phyloP scores from a whole-genome alignment of 2,113 vertebrate genomes.

The Oreamnos americanus region DNA sequence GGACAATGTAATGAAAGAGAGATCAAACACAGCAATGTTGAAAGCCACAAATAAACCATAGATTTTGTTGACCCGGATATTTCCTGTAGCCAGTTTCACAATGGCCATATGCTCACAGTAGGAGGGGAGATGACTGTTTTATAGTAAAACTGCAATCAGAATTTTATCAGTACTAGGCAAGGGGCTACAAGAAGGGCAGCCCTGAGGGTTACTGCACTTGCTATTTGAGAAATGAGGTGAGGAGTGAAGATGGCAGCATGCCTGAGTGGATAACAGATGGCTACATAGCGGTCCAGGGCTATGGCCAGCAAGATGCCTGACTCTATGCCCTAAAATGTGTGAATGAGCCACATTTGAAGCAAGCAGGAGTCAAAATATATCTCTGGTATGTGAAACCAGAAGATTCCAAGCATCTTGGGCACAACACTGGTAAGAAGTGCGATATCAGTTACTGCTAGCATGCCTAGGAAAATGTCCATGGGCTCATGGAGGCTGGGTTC shows the following conservation, averaged over 20 bases:
- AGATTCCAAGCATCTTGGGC: background rate
- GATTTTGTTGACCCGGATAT: background rate
- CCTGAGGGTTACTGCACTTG: background rate
- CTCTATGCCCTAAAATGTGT: background rate
- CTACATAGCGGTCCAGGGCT: conserved; percentile 34
- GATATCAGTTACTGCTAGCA: background rate
- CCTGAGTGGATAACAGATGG: conserved; percentile 36
- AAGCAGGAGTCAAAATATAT: conserved; percentile 38
- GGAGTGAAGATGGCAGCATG: background rate
- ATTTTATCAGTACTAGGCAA: background rate
- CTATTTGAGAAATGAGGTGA: background rate
- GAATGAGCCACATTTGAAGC: conserved; percentile 40
- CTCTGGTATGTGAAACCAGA: background rate
- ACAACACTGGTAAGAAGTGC: background rate
- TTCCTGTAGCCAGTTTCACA: background rate
- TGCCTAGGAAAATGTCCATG: conserved; percentile 17
- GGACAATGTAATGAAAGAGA: background rate
- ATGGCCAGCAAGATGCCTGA: conserved; percentile 34
- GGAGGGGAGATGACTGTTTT: background rate
- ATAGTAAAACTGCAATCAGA: background rate
- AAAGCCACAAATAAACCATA: background rate
- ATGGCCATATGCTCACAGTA: background rate
- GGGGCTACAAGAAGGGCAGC: background rate
- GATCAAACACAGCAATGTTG: background rate
- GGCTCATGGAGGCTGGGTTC: background rate